A percentile compares a stretch with the other conserved stretches of the same genome.
Evolutionary conservation across 2,113 vertebrate species (phyloP).

Genomic region (Thymallus thymallus): DNA sequence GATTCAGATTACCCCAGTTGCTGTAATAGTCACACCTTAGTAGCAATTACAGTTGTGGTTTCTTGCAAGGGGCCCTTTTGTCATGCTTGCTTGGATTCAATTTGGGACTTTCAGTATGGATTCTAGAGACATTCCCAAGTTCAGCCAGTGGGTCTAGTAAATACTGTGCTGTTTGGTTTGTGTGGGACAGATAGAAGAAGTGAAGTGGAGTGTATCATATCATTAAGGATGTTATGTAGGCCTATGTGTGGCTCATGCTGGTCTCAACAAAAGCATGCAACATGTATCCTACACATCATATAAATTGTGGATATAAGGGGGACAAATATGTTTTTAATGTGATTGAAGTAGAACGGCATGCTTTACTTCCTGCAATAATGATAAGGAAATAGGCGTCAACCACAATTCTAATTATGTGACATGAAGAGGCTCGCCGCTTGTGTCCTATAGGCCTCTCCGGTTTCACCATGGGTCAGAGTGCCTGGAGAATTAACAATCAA

Average conservation of each 20-base stretch:
- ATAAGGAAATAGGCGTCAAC: conserved; percentile 8
- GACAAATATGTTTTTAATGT: conserved; percentile 9
- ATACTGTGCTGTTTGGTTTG: too few relatives aligned
- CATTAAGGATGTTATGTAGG: too few relatives aligned
- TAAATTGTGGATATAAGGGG: too few relatives aligned
- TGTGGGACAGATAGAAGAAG: too few relatives aligned
- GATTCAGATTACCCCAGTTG: conserved; percentile 21
- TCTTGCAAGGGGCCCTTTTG: conserved; percentile 9
- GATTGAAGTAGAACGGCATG: conserved; percentile 23
- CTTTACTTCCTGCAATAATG: conserved; percentile 20
- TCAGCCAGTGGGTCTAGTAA: neutral
- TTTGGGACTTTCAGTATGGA: conserved; percentile 4
- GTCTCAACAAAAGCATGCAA: too few relatives aligned
- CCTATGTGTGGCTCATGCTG: too few relatives aligned
- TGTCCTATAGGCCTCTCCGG: conserved; percentile 63
- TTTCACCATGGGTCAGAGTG: conserved; percentile 79
- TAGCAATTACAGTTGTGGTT: conserved; percentile 30
- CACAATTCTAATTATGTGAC: too few relatives aligned
- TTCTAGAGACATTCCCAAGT: neutral
- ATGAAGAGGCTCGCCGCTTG: conserved; percentile 1
- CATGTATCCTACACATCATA: too few relatives aligned
- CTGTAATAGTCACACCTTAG: conserved; percentile 31
- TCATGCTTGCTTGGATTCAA: conserved; percentile 22
- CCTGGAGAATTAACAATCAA: conserved; percentile 76
- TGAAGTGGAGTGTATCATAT: too few relatives aligned